Base-by-base conservation (phyloP, 1,140 invertebrate genomes). In the Pantala flavescens region DNA sequence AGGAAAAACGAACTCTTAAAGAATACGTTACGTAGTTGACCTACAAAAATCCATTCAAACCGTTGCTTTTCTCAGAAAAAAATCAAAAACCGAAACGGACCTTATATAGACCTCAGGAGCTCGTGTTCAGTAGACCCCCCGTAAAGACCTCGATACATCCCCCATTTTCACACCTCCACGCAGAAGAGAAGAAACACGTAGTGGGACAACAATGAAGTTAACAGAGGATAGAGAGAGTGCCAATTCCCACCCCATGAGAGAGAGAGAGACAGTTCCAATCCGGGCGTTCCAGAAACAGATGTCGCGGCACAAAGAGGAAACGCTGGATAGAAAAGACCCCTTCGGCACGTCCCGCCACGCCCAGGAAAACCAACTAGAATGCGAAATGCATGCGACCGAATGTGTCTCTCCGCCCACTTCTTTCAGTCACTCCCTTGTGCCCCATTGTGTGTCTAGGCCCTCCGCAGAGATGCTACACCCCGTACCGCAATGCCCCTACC, bases 301-400 rank as follows among this genome's bases (percentile, higher is more conserved):
- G 49, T 63, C 49, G 49, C 14, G 49, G 49, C 5, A 63, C 5
- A 63, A 63, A 21, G 49, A 63, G 49, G 28, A 36, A 36, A 36
- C 9, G 28, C 28, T 2, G 9, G 28, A 36, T 36, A 36, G 28
- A 36, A 36, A 36, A 36, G 28, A 36, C 16, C 49, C 49, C 49
- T 12, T 63, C 12, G n/a, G 49, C 16, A 63, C 49, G 49, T 63
- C 49, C n/a, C 49, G 49, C 49, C 49, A 63, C 49, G 49, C 49
- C 49, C 49, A 63, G 49, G 49, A 63, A 63, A 63, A 63, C 49
- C 49, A 21, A 63, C 49, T 63, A 16, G 49, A 63, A 63, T 63
- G 49, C 49, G 49, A 63, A 63, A 63, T 63, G 49, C 49, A 21
- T 63, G 49, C 49, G 49, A 16, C 49, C 49, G 16, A 63, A 16